A percentile compares a stretch with the other conserved stretches of the same genome.
These are phyloP conservation scores for Bradypodion ventrale DNA, from an alignment of 2,797 vertebrate species.

Conservation along the genomic window DNA sequence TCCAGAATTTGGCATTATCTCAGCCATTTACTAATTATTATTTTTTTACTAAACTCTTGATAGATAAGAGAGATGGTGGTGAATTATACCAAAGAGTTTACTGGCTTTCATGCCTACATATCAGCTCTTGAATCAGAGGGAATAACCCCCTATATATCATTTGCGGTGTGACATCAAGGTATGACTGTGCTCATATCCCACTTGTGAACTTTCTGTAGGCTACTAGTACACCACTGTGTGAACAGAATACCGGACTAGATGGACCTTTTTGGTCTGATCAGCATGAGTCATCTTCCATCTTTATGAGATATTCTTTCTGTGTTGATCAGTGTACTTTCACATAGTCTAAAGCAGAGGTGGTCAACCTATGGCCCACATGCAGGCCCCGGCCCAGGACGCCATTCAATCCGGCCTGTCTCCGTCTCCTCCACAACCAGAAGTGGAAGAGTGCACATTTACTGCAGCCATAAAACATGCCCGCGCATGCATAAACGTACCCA, in stretches of 20 bases:
- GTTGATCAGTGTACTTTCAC: neutral
- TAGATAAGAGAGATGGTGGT: neutral
- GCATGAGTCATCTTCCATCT: neutral
- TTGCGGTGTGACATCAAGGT: neutral
- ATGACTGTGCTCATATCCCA: neutral
- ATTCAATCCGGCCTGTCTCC: no score
- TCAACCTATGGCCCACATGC: no score
- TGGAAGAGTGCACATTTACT: no score
- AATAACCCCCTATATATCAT: neutral
- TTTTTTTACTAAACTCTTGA: neutral
- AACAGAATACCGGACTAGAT: neutral
- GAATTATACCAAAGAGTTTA: neutral
- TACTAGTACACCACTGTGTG: neutral
- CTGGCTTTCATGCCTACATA: neutral
- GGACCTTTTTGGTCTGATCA: neutral
- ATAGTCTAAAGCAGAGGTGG: no score
- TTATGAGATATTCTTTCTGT: neutral
- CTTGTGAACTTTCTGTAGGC: neutral
- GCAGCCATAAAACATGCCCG: no score
- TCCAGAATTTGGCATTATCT: no score
- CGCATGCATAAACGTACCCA: no score
- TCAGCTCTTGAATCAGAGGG: neutral
- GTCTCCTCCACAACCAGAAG: no score
- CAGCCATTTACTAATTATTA: no score
- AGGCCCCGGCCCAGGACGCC: no score